Base-by-base conservation (phyloP, 1,140 invertebrate genomes). In the Littorina saxatilis region DNA sequence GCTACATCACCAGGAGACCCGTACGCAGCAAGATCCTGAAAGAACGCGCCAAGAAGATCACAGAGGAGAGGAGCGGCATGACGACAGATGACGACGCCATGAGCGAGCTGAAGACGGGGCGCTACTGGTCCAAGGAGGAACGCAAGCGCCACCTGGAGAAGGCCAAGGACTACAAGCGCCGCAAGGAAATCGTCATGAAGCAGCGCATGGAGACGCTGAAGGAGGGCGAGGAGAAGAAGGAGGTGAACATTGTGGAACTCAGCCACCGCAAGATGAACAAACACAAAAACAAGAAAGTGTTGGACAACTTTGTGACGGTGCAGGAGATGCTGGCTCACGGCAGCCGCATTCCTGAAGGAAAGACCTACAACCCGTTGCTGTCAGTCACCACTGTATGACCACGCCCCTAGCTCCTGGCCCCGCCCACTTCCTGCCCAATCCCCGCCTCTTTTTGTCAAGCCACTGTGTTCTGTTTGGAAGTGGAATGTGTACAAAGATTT, bases 81-180 rank as follows among this genome's bases (percentile, higher is more conserved):
- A 96, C 96, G 1, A 96, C 96, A 0, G 96, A 97, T 88, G 96
- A 97, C 87, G 96, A 97, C 86, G 95, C 95, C 20, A 94, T 96
- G 89, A 96, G 96, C 27, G 96, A 97, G 88, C 93, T 96, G 74
- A 97, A 97, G 92, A 94, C 95, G 77, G 96, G 96, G 40, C 94
- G 95, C 52, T 96, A 96, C 90, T 97, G 96, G 96, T 95, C 94
- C 27, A 95, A 96, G 92, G 96, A 96, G 84, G 96, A 97, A 82
- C 93, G 95, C 13, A 96, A 96, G 87, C 92, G 94, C 29, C 96
- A 96, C 85, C 87, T 96, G 80, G 96, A 96, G 87, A 94, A 94
- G 76, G 94, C 95, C 0, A 92, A 94, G 47, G 95, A 96, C 86
- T 92, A 95, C 7, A 94, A 95, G 76, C 85, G 84, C 40, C 89